Conservation (phyloP, 1,140 invertebrate species). For the Chymomyza costata region DNA sequence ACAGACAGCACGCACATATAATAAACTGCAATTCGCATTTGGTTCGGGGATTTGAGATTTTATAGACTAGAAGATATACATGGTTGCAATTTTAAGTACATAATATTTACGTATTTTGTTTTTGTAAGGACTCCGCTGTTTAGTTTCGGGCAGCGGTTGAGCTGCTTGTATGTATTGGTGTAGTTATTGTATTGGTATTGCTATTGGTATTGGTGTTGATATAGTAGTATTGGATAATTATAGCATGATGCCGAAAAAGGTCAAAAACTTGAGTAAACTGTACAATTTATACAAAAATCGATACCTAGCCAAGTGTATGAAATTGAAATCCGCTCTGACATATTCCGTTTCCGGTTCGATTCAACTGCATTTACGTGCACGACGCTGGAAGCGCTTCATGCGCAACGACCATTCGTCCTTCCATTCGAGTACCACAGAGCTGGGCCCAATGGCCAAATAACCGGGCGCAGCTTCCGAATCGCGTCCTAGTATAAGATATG, state of each 20-base stretch:
- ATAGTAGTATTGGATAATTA: constrained; percentile 38
- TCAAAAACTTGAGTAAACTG: constrained; percentile 75
- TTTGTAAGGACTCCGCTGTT: constrained; percentile 13
- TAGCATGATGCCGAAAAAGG: constrained; percentile 74
- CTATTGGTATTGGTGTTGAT: constrained; percentile 5
- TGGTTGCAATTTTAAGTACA: background rate
- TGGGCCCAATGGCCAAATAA: constrained; percentile 87
- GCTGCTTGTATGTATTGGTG: background rate
- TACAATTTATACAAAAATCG: constrained; percentile 75
- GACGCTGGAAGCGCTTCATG: constrained; percentile 91
- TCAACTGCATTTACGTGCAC: constrained; percentile 81
- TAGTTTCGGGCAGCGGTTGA: background rate
- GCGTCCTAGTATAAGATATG: constrained; percentile 91
- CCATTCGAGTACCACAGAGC: constrained; percentile 94
- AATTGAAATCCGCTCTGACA: constrained; percentile 75
- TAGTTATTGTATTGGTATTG: background rate
- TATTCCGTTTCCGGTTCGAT: constrained; percentile 75
- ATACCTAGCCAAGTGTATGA: constrained; percentile 75
- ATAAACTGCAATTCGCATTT: constrained; percentile 60
- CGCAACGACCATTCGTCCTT: constrained; percentile 94
- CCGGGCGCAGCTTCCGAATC: constrained; percentile 83
- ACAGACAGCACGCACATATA: background rate
- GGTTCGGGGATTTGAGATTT: constrained; percentile 20
- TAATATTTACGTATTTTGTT: background rate
- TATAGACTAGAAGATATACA: constrained; percentile 40